Evolutionary conservation across 2,113 vertebrate genomes (phyloP).

Genomic region (Colaptes auratus): DNA sequence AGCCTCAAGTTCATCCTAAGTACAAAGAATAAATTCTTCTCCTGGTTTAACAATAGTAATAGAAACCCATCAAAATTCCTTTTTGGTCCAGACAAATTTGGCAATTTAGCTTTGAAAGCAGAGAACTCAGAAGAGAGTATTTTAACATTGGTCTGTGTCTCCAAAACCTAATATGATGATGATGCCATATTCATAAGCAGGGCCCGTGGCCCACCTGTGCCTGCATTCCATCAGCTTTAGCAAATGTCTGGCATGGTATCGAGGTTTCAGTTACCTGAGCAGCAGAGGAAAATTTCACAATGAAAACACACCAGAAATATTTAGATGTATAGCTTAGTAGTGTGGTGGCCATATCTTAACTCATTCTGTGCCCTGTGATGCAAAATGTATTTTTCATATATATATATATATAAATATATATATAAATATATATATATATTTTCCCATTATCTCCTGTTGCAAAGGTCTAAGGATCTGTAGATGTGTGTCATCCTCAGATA

Average conservation of each 20-base stretch:
- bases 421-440: not conserved
- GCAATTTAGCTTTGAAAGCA: not conserved
- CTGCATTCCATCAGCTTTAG: not conserved
- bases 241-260: not conserved
- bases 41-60: not conserved
- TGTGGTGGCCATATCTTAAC: not conserved
- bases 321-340: not conserved
- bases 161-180: not conserved
- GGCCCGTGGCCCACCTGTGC: not conserved
- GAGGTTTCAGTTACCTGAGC: not conserved
- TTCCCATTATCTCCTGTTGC: not conserved
- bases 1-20: not conserved
- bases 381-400: not conserved
- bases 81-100: not conserved
- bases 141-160: not conserved
- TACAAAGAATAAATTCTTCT: not conserved
- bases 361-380: not conserved
- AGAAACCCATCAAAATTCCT: not conserved
- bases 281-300: not conserved
- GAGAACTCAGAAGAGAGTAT: not conserved
- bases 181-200: not conserved
- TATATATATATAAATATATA: not conserved
- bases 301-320: not conserved
- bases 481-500: not conserved
- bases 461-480: not conserved